Base-by-base conservation (phyloP, 2,113 vertebrate species). In the Cebidichthys violaceus region DNA sequence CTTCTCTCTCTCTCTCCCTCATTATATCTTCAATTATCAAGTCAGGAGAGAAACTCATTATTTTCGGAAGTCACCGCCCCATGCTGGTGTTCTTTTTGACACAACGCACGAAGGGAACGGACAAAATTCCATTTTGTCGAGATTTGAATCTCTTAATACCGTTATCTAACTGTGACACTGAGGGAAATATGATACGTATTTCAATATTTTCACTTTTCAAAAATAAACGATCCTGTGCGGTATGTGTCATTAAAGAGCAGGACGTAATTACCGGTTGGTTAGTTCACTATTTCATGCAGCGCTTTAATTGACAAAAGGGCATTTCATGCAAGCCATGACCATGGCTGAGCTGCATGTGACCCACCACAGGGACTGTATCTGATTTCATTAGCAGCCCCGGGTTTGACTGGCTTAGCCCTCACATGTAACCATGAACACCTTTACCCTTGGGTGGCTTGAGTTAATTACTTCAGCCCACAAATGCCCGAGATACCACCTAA, bases 1-100 rank as follows among this genome's bases (percentile, higher is more conserved):
- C 84, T 82, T 84, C 47, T 66, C 73, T 79, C 47, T 66, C 73
- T 79, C 73, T 65, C 84, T 83, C 62, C 60, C 84, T 88, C 85
- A 91, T 93, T 92, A 89, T 89, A 86, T 84, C 86, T 89, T 93
- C 87, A 87, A 92, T 94, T 92, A 92, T 91, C 83, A 88, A 89
- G 87, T 88, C 81, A 77, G 87, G 74, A 83, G 85, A 85, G 81
- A 74, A 83, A 82, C 84, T 91, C 87, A 92, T 93, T 92, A 92
- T 90, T 88, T 91, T 88, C 71, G 83, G 80, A 88, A 85, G 90
- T 86, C 65, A 61, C 29, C 54, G 85, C 59, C 77, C 77, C 79
- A 54, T 22, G 67, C 50, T 74, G 33, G 67, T 87, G 75, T 84
- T 90, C 75, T 75, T 81, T 88, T 75, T 85, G 79, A 88, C 71